Base-by-base conservation (phyloP, 2,113 vertebrate genomes). In the Gallinago jamesoni region DNA sequence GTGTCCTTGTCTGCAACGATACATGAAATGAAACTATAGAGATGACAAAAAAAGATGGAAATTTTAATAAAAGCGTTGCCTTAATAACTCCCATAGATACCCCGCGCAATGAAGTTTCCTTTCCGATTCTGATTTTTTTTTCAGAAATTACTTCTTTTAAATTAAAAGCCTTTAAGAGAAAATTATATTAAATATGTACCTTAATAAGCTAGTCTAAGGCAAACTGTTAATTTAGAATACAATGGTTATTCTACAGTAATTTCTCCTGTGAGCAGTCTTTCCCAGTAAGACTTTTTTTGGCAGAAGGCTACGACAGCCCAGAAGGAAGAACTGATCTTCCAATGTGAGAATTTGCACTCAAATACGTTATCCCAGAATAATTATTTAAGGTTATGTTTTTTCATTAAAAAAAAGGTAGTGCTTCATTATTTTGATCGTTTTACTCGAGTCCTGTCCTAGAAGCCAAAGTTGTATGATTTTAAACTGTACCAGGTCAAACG, bases 1-100 rank as follows among this genome's bases (percentile, higher is more conserved):
- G 96, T 99, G 99, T 11, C 99, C 99, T 98, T 99, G 99, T 80
- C 99, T 98, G 93, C 37, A 95, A 97, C 10, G 7, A 96, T 4
- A 96, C 0, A 47, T 4, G 41, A 84, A 94, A 72, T 50, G 4
- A 83, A 80, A 62, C 78, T 53, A 35, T 0, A 76, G 20, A 68
- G 35, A 55, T 35, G 4, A 55, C 23, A 69, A 15, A 3, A 75
- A 74, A 68, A 73, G 14, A n/a, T 21, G 2, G n/a, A 8, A 20
- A 45, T 17, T 41, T 48, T 52, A 30, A 64, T 48, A 35, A 87
- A 82, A 93, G 33, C 9, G 5, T 12, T 52, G 33, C 35, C 66
- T 63, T 59, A 12, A 17, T 14, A 62, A 30, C 56, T 87, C 23
- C 60, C 19, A 57, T 2, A 63, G 31, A 48, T 2, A 55, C 1